Evolutionary conservation across 2,797 vertebrate species (phyloP), one percentile per base, ranked within the genome.

Genomic region (Peromyscus aztecus): DNA sequence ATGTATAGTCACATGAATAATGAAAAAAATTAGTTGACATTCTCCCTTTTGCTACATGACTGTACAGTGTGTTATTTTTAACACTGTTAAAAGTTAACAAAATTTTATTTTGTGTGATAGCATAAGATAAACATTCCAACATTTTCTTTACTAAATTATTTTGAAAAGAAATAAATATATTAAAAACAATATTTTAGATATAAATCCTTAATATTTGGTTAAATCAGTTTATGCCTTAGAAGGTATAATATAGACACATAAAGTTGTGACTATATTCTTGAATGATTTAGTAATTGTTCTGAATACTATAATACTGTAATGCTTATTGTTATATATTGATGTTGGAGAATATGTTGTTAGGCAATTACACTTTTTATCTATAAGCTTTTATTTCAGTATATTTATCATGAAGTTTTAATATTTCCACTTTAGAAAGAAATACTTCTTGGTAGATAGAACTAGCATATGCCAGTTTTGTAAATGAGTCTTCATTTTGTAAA

Each of bases 301-400:
- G 9, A 87, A 81, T 40, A 93, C 8, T 88, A 0, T 78, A 81
- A 12, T 94, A 75, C 27, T 67, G 37, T 83, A 80, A 52, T 75
- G 3, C 29, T 94, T 86, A 82, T 91, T 95, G 94, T 90, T 95
- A n/a, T n/a, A 52, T 12, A 6, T 55, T 37, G 57, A 67, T 87
- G 59, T 77, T 93, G 81, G 27, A 82, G 94, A 90, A 61, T 94
- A 69, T 43, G 1, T 2, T 93, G 29, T 87, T 92, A 73, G 13
- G 49, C 23, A 95, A 88, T 73, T 91, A 52, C 71, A 96, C 75
- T 16, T 19, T 94, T 83, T 81, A 88, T 5, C 2, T 63, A 81
- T 86, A 95, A 65, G 24, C 24, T 88, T 96, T 96, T 81, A 88
- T 57, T 91, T 78, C 24, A 81, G 6, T 46, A 52, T 67, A 91